phyloP scores from a whole-genome alignment of 1,140 invertebrate genomes.

The Asobara japonica region DNA sequence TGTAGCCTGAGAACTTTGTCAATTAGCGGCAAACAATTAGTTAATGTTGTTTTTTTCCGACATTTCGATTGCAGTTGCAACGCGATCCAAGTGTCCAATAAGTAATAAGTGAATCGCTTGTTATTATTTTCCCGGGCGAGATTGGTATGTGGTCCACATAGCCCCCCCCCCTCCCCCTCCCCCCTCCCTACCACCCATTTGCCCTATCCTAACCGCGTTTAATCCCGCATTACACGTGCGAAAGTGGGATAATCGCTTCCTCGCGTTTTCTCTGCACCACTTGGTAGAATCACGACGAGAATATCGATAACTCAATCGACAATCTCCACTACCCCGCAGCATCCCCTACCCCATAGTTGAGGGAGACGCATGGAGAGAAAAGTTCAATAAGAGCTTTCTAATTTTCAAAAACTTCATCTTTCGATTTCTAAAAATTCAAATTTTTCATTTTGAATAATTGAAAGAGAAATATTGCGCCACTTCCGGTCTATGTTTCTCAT shows the following conservation, averaged over 20 bases:
- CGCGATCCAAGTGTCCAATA: conserved; percentile 37
- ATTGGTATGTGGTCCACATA: conserved; percentile 6
- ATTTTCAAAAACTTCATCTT: too few species aligned
- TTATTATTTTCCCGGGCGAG: conserved; percentile 8
- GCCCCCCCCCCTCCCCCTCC: not conserved
- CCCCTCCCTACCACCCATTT: not conserved
- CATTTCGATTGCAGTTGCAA: not conserved
- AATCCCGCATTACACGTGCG: conserved; percentile 38
- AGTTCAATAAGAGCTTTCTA: too few species aligned
- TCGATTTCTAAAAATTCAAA: too few species aligned
- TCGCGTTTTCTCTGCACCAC: conserved; percentile 34
- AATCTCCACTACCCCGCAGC: not conserved
- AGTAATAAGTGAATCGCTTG: conserved; percentile 46
- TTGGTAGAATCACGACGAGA: conserved; percentile 19
- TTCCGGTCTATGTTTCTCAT: too few species aligned
- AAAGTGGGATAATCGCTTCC: conserved; percentile 39
- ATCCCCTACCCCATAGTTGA: not conserved
- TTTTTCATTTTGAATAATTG: too few species aligned
- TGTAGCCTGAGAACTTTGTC: conserved; percentile 61
- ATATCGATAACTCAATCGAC: conserved; percentile 39
- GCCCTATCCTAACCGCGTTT: conserved; percentile 15
- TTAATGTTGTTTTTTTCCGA: conserved; percentile 18
- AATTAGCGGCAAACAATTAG: conserved; percentile 62
- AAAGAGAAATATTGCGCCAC: too few species aligned
- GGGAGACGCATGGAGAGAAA: too few species aligned